Base-by-base conservation (phyloP, 2,797 vertebrate genomes). In the Enteromius fasciolatus region DNA sequence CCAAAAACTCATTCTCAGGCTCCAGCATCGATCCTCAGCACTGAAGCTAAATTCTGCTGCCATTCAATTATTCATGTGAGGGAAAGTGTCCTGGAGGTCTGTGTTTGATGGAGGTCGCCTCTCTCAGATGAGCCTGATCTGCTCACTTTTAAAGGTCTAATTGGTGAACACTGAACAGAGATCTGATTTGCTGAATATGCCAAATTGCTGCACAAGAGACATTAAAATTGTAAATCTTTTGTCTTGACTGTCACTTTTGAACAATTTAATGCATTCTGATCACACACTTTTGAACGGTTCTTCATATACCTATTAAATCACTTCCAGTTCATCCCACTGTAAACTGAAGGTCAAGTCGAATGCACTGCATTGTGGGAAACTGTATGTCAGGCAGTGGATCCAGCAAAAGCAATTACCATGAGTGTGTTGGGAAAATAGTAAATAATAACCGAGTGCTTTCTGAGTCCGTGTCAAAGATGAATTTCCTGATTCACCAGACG, bases 61-160 rank as follows among this genome's bases (percentile, higher is more conserved):
- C 28, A 1, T 77, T 94, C 84, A 93, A 94, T 94, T 92, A 95
- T 94, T 95, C 87, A 94, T 93, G 84, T 68, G 72, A 80, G 78
- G 85, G 88, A 90, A 85, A 90, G 80, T 52, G 63, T 87, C 87
- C 81, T 81, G 46, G 39, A 86, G 90, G 88, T 80, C 76, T 81
- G 80, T 39, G 23, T 33, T 28, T 23, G 63, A 23, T 46, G 46
- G 61, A 67, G 54, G 48, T 44, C 8, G 68, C 20, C 31, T 18
- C 23, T 61, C 12, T 63, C 20, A 64, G 39, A 76, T 68, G 57
- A 80, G 76, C 36, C 3, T 66, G 17, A 20, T 3, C 4, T 28
- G 5, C n/a, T 41, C 33, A 50, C 36, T 14, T 11, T 54, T 75
- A 39, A 12, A 11, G 44, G 61, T 52, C 23, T 3, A 31, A 61